Base-by-base conservation (phyloP, 2,113 vertebrate genomes). In the Pelecanoides urinatrix region DNA sequence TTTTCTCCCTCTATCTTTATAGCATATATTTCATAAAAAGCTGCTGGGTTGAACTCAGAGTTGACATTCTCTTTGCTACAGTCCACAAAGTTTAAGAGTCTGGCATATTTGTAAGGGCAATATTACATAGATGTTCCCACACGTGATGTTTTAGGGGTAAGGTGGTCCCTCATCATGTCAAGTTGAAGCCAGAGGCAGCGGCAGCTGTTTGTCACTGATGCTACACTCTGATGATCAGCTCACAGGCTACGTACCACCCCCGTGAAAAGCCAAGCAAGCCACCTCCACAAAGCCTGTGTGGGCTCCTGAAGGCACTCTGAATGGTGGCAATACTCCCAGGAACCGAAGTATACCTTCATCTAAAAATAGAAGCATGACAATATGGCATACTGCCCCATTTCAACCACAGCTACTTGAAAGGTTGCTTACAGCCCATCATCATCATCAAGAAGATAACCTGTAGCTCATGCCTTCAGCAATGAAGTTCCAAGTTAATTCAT, bases 1-100 rank as follows among this genome's bases (percentile, higher is more conserved):
- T 88, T 88, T 85, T 94, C 78, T 85, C 66, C 23, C 65, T 95
- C 71, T 91, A 80, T 73, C 92, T 96, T 95, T 74, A 68, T 5
- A 95, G 78, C 88, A 59, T 72, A 87, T 83, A 80, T 86, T 90
- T 93, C 53, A 66, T 12, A 66, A 94, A 79, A 79, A 80, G 50
- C 92, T 77, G 72, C 6, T 0, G 63, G 63, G 42, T 70, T 70
- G 65, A 96, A 83, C 75, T 88, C 86, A 20, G 49, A 92, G 53
- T 26, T 70, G 44, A 29, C 71, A 47, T 16, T 92, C 67, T 88
- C 78, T 56, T 86, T 67, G 59, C 38, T 67, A 59, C 63, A 80
- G 47, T 26, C 59, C 71, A 62, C 50, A 34, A 34, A 92, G 86
- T 71, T 88, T 44, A 73, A 56, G 44, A 94, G 32, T 17, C 10